Base-by-base conservation (phyloP, 2,888 invertebrate genomes). In the Gymnosoma rotundatum region DNA sequence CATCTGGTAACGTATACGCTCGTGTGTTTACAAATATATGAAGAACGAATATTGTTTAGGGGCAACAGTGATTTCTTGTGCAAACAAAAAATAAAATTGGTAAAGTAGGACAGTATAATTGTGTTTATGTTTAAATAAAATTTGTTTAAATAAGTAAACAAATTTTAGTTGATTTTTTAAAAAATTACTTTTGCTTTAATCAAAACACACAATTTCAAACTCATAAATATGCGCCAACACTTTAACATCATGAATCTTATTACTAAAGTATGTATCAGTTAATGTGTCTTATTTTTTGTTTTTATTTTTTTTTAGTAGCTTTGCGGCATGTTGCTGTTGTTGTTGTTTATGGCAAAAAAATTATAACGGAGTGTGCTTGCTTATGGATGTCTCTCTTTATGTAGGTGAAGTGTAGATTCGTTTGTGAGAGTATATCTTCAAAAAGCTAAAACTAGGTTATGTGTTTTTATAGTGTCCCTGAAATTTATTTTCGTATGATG, bases 181-280 rank as follows among this genome's bases (percentile, higher is more conserved):
- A 58, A 73, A 16, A 20, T 7, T 21, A 9, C n/a, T 63, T 61
- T 18, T 48, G 1, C 61, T 14, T 38, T 14, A 0, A 58, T 20
- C 48, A 20, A 14, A n/a, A n/a, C n/a, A n/a, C 0, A 72, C 38
- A 48, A 58, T 32, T 63, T 16, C 12, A 21, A 66, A 58, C 52
- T 52, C 38, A 42, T 42, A 20, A 64, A 38, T 54, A 58, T 75
- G 74, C 74, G 75, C 45, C 74, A 56, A 66, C 63, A 75, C 74
- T 74, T 80, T 32, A 80, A 50, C 63, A 75, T 25, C 4, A 25
- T 69, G 63, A 69, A 74, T 69, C 67, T 56, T 80, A 60, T 83
- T 78, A 80, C 73, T 76, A 83, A 83, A 83, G 80, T 80, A 83
- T 80, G 80, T 83, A 80, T 83, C 83, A 80, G 83, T 83, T 69